Conservation (phyloP, 2,113 vertebrate species). For the Catharus bicknelli region DNA sequence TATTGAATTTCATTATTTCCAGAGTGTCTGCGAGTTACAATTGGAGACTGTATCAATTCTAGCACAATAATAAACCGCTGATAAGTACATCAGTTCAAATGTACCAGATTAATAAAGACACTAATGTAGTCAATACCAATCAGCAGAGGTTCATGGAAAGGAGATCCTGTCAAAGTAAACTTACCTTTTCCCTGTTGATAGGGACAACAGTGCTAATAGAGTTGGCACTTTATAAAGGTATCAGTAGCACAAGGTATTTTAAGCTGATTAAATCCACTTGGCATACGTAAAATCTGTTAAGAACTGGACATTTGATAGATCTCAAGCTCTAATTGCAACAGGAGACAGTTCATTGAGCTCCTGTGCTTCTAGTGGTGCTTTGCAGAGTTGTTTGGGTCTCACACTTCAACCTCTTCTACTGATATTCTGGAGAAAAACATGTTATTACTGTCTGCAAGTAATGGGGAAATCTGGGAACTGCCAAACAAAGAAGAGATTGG, state of each 20-base stretch:
- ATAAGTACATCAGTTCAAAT: slow-evolving; percentile 39
- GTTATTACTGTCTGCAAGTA: background rate
- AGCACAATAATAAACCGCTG: background rate
- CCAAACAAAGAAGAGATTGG: background rate
- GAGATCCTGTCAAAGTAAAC: slow-evolving; percentile 51
- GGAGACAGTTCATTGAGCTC: background rate
- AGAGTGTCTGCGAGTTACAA: background rate
- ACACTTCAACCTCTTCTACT: background rate
- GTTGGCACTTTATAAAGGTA: slow-evolving; percentile 42
- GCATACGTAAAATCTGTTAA: slow-evolving; percentile 26
- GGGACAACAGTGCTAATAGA: slow-evolving; percentile 40
- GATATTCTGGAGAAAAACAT: background rate
- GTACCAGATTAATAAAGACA: slow-evolving; percentile 40
- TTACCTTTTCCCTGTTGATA: slow-evolving; percentile 6
- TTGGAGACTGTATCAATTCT: slow-evolving; percentile 7
- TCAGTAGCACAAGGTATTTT: slow-evolving; percentile 34
- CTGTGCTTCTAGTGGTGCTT: background rate
- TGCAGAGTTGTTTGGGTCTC: background rate
- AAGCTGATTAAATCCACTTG: slow-evolving; percentile 56
- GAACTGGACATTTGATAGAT: slow-evolving; percentile 47
- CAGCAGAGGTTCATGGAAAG: background rate
- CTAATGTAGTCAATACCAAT: slow-evolving; percentile 41
- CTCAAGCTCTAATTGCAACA: slow-evolving; percentile 8
- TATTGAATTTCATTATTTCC: slow-evolving; percentile 46
- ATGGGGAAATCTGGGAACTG: background rate